phyloP scores from a whole-genome alignment of 2,888 invertebrate species.

The Platycheirus albimanus region DNA sequence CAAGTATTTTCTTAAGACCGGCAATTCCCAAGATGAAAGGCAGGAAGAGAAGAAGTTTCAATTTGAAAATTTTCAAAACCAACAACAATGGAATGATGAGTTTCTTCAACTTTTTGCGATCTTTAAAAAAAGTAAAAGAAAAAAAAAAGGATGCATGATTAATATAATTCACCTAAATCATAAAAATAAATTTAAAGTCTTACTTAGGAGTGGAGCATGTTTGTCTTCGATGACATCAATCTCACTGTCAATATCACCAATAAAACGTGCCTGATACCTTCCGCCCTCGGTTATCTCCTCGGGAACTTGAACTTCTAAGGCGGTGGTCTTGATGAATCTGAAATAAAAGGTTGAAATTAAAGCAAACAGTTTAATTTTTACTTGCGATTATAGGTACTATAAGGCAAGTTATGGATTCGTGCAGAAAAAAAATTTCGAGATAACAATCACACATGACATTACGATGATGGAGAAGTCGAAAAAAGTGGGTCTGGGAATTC shows the following conservation, averaged over 20 bases:
- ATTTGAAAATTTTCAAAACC: constrained; percentile 91
- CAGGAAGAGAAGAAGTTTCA: constrained; percentile 91
- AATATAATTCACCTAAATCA: too few relatives aligned
- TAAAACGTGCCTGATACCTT: constrained; percentile 90
- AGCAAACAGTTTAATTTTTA: not conserved
- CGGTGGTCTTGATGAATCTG: constrained; percentile 90
- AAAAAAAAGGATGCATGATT: too few relatives aligned
- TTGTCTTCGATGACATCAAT: constrained; percentile 92
- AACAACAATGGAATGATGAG: constrained; percentile 91
- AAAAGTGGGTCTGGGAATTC: too few relatives aligned
- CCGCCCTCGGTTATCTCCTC: constrained; percentile 90
- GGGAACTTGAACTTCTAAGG: constrained; percentile 89
- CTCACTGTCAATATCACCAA: constrained; percentile 92
- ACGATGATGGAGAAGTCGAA: too few relatives aligned
- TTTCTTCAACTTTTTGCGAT: constrained; percentile 91
- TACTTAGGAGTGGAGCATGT: constrained; percentile 91
- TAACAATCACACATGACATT: too few relatives aligned
- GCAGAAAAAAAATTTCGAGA: too few relatives aligned
- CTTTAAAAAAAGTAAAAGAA: constrained; percentile 82
- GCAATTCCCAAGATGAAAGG: constrained; percentile 92
- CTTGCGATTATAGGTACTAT: too few relatives aligned
- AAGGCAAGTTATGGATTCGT: too few relatives aligned
- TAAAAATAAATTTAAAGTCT: constrained; percentile 82
- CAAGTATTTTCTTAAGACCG: constrained; percentile 92
- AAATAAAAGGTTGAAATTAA: constrained; percentile 45